Base-by-base conservation (phyloP, 2,797 vertebrate species). In the Tachyglossus aculeatus region DNA sequence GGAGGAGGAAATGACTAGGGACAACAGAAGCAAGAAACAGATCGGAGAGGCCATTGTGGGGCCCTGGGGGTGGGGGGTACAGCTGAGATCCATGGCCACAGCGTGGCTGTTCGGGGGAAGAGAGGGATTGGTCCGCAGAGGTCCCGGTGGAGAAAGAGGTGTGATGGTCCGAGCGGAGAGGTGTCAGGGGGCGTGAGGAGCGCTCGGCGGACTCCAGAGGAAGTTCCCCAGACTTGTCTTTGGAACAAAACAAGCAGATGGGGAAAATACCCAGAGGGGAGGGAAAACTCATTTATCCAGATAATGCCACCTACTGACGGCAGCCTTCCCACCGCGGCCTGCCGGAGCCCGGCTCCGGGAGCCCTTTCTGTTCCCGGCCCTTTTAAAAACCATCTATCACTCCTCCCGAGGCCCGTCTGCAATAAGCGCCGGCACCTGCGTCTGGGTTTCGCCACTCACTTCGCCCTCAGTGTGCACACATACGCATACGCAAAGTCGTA, bases 201-300 rank as follows among this genome's bases (percentile, higher is more conserved):
- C 71, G 77, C 63, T 80, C 69, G 63, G 59, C 81, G 77, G 57
- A 65, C 43, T 77, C 40, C 62, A 32, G 71, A 59, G 59, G 66
- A 74, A 72, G 63, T 67, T 70, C 54, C 52, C 36, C 68, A 74
- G 68, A 52, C 63, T 79, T 68, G 67, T 81, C 70, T 64, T 62
- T 29, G 73, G 78, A 85, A 88, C 78, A 43, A 72, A 67, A 77
- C 71, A 84, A 91, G 68, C 95, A 95, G 94, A 96, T 95, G 94
- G 94, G 87, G 91, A 77, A 89, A 86, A 76, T 75, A 92, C 79
- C 94, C 94, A 94, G 91, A 92, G 94, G 94, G 93, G 90, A 93
- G 85, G 82, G 53, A 77, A 82, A 81, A 74, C 78, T 85, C 81
- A 85, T 90, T 88, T 86, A 79, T 84, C 67, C 25, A 73, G 80